These are phyloP conservation scores for Phylloscopus collybita DNA, from an alignment of 2,797 vertebrate species.

Conservation along the genomic window DNA sequence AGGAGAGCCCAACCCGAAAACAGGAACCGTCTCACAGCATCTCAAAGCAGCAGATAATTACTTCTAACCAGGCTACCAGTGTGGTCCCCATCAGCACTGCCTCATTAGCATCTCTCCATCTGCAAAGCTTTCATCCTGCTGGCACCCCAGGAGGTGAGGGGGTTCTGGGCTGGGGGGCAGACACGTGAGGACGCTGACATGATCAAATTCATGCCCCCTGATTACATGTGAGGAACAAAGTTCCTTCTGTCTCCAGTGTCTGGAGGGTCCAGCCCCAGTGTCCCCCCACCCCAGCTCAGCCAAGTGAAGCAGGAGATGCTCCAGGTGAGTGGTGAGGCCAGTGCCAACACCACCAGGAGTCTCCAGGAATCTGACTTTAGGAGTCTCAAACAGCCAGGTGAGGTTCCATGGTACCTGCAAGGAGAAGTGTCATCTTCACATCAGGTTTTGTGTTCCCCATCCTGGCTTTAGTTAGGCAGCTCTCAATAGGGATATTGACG, in stretches of 20 bases:
- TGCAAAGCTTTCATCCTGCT: neutral
- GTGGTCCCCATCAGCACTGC: neutral
- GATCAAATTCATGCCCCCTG: neutral
- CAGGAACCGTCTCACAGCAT: neutral
- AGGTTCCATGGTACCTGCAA: neutral
- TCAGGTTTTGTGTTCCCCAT: neutral
- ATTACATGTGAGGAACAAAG: fast-evolving
- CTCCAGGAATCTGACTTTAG: neutral
- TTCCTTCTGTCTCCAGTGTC: neutral
- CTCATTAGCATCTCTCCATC: neutral
- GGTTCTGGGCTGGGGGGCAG: neutral
- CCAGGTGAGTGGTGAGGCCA: neutral
- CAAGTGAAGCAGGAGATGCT: neutral
- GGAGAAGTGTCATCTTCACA: neutral
- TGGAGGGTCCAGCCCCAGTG: neutral
- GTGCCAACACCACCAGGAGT: fast-evolving
- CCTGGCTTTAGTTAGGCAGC: neutral
- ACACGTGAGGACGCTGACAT: neutral
- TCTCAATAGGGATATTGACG: neutral
- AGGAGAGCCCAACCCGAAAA: slow-evolving; percentile 10
- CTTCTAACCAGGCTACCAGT: neutral
- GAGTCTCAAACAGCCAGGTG: neutral
- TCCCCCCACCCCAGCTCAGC: neutral
- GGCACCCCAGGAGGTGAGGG: fast-evolving
- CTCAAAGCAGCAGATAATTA: neutral